Conservation (phyloP, 64 coral and sea anemone species). For the Actinia equina region DNA sequence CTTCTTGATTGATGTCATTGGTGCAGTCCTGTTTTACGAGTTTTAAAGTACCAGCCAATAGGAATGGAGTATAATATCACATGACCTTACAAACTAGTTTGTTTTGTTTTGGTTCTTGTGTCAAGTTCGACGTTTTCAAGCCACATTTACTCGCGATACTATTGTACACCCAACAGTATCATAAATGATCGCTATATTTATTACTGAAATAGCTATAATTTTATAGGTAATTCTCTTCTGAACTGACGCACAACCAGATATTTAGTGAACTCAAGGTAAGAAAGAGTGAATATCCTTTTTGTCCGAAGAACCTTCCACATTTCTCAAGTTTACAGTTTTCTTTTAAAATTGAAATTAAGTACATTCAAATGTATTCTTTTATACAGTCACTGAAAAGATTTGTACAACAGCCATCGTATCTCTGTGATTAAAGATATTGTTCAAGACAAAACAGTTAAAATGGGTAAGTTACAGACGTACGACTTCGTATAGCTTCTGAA, state of each 20-base stretch:
- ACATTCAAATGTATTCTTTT: no score
- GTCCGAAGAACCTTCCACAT: background rate
- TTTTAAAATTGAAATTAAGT: no score
- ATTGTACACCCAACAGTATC: background rate
- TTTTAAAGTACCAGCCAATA: background rate
- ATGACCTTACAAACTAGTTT: conserved; percentile 10
- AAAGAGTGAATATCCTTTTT: background rate
- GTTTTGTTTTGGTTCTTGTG: conserved; percentile 5
- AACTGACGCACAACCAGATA: background rate
- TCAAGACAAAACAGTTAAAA: no score
- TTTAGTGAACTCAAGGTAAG: background rate
- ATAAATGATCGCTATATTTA: no score
- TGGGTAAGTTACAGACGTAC: no score
- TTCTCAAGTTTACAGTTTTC: no score
- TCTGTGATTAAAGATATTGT: no score
- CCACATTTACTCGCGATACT: background rate
- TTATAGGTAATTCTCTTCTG: background rate
- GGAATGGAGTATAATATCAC: background rate
- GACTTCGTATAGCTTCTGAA: no score
- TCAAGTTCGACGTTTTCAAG: background rate
- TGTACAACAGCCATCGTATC: no score
- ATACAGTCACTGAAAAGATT: no score
- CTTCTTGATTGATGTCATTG: background rate
- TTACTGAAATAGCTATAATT: no score
- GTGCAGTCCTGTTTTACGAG: background rate